These are phyloP conservation scores for Acanthosepion pharaonis DNA, from an alignment of 2,888 invertebrate species.

Conservation along the genomic window DNA sequence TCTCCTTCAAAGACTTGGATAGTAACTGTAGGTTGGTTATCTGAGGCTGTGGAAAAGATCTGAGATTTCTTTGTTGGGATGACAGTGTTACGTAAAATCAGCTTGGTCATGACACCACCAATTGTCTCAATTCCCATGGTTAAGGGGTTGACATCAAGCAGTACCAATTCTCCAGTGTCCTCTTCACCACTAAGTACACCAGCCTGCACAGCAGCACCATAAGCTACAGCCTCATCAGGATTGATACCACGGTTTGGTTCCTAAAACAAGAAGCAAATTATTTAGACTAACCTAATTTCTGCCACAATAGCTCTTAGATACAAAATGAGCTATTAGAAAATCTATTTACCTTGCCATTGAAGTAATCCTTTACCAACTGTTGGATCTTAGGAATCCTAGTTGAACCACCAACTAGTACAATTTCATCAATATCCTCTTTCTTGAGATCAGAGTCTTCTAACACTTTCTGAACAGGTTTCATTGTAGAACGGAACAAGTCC, in stretches of 20 bases:
- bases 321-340: background rate
- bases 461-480: slow-evolving; percentile 96
- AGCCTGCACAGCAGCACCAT: slow-evolving; percentile 98
- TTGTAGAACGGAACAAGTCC: slow-evolving; percentile 84
- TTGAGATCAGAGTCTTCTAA: slow-evolving; percentile 99
- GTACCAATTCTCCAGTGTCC: slow-evolving; percentile 93
- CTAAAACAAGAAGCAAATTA: slow-evolving; percentile 74
- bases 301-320: background rate
- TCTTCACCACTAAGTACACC: slow-evolving; percentile 98
- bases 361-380: slow-evolving; percentile 81
- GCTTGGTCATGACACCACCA: slow-evolving; percentile 99
- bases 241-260: slow-evolving; percentile 98
- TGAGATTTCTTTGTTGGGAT: slow-evolving; percentile 99
- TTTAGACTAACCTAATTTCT: background rate
- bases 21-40: slow-evolving; percentile 98
- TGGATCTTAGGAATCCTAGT: slow-evolving; percentile 99
- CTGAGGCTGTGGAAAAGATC: slow-evolving; percentile 98
- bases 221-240: slow-evolving; percentile 99
- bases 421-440: slow-evolving; percentile 98
- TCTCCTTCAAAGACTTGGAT: slow-evolving; percentile 98
- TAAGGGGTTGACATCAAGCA: slow-evolving; percentile 97
- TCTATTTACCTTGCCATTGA: slow-evolving; percentile 83
- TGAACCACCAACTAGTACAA: slow-evolving; percentile 98
- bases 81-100: slow-evolving; percentile 97
- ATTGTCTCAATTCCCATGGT: slow-evolving; percentile 99